Conservation (phyloP, 2,113 vertebrate genomes). For the Oophaga pumilio region DNA sequence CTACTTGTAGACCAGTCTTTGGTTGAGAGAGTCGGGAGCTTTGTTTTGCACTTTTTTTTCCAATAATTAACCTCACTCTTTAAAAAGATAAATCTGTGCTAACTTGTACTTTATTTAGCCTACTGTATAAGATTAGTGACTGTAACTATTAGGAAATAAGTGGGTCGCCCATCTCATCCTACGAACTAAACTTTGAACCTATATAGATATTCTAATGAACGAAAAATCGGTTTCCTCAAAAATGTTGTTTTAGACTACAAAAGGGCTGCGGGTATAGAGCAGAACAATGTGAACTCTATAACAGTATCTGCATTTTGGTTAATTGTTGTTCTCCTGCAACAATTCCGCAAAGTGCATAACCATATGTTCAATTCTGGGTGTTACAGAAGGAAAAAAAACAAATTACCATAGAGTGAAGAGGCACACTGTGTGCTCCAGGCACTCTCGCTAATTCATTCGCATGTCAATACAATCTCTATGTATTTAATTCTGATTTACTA, state of each 20-base stretch:
- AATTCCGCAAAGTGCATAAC: conserved; percentile 38
- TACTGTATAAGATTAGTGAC: too few relatives aligned
- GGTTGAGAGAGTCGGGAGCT: too few relatives aligned
- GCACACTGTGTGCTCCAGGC: conserved; percentile 16
- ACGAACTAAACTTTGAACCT: neutral
- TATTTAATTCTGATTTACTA: conserved; percentile 51
- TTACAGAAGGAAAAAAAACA: neutral
- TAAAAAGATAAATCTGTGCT: too few relatives aligned
- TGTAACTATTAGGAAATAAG: too few relatives aligned
- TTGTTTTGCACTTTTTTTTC: too few relatives aligned
- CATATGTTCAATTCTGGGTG: conserved; percentile 7
- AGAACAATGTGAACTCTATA: neutral
- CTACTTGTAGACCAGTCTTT: too few relatives aligned
- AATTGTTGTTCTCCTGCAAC: conserved; percentile 22
- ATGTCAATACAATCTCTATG: conserved; percentile 52
- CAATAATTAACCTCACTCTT: too few relatives aligned
- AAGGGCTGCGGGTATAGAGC: neutral
- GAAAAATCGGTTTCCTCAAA: neutral
- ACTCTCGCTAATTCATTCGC: conserved; percentile 47
- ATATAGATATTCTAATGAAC: neutral
- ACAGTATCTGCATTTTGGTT: conserved; percentile 5
- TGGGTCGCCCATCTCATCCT: neutral
- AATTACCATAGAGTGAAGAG: conserved; percentile 7
- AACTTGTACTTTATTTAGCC: too few relatives aligned
- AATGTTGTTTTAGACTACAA: too few relatives aligned